Base-by-base conservation (phyloP, 1,140 invertebrate species). In the Mylabris phalerata region DNA sequence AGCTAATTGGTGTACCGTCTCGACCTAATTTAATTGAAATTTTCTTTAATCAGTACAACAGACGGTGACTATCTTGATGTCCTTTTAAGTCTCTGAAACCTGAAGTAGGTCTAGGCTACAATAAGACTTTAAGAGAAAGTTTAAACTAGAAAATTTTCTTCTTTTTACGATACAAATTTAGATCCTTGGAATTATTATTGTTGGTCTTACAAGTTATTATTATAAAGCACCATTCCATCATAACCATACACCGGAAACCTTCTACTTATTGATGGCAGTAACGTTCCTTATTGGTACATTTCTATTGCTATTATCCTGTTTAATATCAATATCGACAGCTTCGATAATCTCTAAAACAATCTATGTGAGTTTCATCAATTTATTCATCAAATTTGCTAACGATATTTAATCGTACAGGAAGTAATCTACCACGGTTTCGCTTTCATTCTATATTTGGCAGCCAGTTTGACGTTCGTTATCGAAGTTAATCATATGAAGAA, bases 301-400 rank as follows among this genome's bases (percentile, higher is more conserved):
- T 57, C 81, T 88, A 58, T 69, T 92, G 24, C 70, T 92, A 7
- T 65, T 86, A 4, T 84, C 89, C 9, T 91, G 85, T 65, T 62
- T 92, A 1, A 74, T 84, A 9, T 91, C 89, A 2, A 78, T 89
- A 40, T 83, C 88, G 6, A 89, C 88, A 0, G 85, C 87, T 4
- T 82, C 87, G 10, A 85, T 92, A 59, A 82, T 93, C 57, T 80
- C 87, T 0, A 93, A 92, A 77, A 92, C 89, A 3, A 82, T 89
- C 57, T 90, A 88, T 69, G 90, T 92, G 79, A 90, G 89, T 89
- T 62, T 32, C 7, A 1, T 32, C 1, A 32, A 32, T 4, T 32
- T 3, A 55, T 51, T 57, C 9, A 43, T 40, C 24, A 10, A 9
- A 45, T 5, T 32, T 32, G 32, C 7, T 32, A 32, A 32, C 32